phyloP scores from a whole-genome alignment of 2,113 vertebrate species.

The Henicopernis longicauda region DNA sequence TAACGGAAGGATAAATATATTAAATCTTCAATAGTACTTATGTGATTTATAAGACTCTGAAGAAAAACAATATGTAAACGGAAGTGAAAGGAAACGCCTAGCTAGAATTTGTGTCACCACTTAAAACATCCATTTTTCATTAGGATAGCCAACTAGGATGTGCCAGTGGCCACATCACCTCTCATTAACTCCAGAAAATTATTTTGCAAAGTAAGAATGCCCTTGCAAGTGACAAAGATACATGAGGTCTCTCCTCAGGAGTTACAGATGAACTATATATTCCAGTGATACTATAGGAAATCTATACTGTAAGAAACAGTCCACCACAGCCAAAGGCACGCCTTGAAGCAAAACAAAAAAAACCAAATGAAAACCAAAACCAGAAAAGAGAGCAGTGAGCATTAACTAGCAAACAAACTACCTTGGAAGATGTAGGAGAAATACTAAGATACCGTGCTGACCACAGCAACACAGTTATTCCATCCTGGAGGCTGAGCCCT shows the following conservation, averaged over 20 bases:
- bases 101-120: background rate
- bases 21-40: background rate
- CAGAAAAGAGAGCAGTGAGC: background rate
- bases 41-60: background rate
- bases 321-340: background rate
- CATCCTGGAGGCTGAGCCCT: background rate
- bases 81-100: background rate
- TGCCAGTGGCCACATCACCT: background rate
- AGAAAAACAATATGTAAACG: background rate
- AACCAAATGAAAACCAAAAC: background rate
- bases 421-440: background rate
- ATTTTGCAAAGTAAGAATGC: constrained; percentile 6
- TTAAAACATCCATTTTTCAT: background rate
- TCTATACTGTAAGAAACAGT: background rate
- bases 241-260: background rate
- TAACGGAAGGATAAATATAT: background rate
- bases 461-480: background rate
- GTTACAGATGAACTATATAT: background rate
- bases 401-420: background rate
- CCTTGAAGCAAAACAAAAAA: background rate
- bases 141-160: background rate
- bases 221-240: background rate
- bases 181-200: constrained; percentile 20
- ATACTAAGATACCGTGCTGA: background rate
- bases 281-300: background rate